These are phyloP conservation scores for Sceloporus undulatus DNA, from an alignment of 2,113 vertebrate genomes.

Conservation along the genomic window DNA sequence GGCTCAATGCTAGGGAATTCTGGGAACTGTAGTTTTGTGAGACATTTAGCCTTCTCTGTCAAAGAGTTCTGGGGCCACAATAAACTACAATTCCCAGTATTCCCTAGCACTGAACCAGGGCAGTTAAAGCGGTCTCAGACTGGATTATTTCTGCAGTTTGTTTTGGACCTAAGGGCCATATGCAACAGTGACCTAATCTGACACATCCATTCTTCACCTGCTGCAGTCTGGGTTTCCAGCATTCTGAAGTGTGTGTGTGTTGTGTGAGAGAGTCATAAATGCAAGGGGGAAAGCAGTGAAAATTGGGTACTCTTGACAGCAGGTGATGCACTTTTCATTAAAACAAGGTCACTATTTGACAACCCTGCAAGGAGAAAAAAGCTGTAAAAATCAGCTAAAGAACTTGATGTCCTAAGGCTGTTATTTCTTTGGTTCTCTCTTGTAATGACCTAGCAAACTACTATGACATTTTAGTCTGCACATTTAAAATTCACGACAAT, in stretches of 20 bases:
- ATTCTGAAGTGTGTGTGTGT: neutral
- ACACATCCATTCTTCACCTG: neutral
- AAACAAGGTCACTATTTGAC: neutral
- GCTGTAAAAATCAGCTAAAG: neutral
- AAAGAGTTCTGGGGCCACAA: no score
- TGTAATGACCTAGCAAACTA: neutral
- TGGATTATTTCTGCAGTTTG: no score
- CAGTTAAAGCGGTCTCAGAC: no score
- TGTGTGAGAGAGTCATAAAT: neutral
- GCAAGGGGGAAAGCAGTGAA: neutral
- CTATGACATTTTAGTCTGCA: neutral
- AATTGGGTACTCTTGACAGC: neutral
- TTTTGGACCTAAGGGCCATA: neutral
- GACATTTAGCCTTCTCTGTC: no score
- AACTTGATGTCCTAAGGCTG: neutral
- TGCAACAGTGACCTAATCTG: neutral
- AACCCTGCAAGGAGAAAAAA: neutral
- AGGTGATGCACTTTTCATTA: neutral
- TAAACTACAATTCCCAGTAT: no score
- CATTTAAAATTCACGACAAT: neutral
- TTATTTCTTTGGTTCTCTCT: neutral
- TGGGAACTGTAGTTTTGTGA: no score
- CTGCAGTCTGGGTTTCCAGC: neutral
- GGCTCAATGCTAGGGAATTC: no score
- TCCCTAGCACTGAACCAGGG: no score